These are phyloP conservation scores for Lepidocolaptes lacrymiger DNA, from an alignment of 2,797 vertebrate species.

Conservation along the genomic window DNA sequence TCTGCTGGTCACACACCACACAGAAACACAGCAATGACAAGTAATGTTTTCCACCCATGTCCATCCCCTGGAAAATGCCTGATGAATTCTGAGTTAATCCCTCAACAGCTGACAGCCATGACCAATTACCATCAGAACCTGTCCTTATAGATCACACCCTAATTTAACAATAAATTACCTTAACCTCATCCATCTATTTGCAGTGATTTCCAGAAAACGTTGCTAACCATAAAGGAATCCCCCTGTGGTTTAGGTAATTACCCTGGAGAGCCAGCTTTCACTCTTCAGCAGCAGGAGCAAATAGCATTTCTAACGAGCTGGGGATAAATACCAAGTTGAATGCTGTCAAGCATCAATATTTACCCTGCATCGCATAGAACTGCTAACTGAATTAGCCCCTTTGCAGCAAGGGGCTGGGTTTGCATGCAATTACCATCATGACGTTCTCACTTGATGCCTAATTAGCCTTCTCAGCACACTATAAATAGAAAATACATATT, in stretches of 20 bases:
- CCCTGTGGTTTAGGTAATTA: conserved; percentile 54
- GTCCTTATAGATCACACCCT: conserved; percentile 43
- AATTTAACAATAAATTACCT: conserved; percentile 66
- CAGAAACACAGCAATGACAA: background rate
- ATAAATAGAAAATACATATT: conserved; percentile 13
- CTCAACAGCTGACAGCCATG: conserved; percentile 2
- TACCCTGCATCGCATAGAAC: background rate
- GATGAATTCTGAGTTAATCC: conserved; percentile 30
- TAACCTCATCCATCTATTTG: conserved; percentile 44
- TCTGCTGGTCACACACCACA: background rate
- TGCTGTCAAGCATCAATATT: conserved; percentile 50
- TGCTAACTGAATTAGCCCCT: conserved; percentile 48
- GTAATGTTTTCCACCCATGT: background rate
- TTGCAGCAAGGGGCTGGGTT: background rate
- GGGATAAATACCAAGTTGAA: conserved; percentile 43
- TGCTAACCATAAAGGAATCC: conserved; percentile 36
- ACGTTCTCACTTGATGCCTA: conserved; percentile 25
- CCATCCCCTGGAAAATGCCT: background rate
- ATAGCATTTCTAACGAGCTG: conserved; percentile 58
- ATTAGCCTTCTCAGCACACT: conserved; percentile 7
- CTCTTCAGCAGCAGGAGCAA: conserved; percentile 20
- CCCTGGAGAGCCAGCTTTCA: conserved; percentile 53
- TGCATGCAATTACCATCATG: background rate
- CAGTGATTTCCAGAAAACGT: conserved; percentile 52
- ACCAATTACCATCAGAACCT: conserved; percentile 22